Evolutionary conservation across 2,888 invertebrate genomes (phyloP).

Genomic region (Urechis unicinctus): DNA sequence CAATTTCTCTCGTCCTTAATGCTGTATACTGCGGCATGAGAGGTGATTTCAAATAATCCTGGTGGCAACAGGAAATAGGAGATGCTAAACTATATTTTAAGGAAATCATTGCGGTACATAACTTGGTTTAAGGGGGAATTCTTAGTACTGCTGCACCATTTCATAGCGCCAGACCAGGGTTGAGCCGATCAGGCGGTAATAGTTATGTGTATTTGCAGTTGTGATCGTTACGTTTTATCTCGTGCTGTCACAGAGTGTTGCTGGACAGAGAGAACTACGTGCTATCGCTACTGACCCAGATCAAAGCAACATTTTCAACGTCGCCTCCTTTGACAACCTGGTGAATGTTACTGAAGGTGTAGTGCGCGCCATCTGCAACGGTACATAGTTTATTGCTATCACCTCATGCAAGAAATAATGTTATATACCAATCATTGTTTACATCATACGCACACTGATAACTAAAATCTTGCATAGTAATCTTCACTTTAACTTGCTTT

Average conservation of each 20-base stretch:
- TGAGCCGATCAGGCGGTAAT: too few relatives aligned
- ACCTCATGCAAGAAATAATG: not conserved
- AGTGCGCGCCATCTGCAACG: constrained; percentile 15
- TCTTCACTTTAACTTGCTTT: not conserved
- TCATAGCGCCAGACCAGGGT: too few relatives aligned
- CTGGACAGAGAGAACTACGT: constrained; percentile 13
- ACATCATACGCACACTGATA: not conserved
- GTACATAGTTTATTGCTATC: constrained; percentile 12
- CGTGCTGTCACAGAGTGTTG: constrained; percentile 1
- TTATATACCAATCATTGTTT: not conserved
- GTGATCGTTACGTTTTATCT: not conserved
- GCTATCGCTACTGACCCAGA: constrained; percentile 20
- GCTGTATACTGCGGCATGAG: too few relatives aligned
- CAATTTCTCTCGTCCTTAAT: too few relatives aligned
- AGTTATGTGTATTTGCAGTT: not conserved
- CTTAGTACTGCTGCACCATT: too few relatives aligned
- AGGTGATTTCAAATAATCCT: too few relatives aligned
- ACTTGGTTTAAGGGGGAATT: too few relatives aligned
- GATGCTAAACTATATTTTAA: too few relatives aligned
- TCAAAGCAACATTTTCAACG: constrained; percentile 15
- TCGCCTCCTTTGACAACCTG: constrained; percentile 12
- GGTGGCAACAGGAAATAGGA: too few relatives aligned
- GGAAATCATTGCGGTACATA: too few relatives aligned
- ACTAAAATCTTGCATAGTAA: not conserved
- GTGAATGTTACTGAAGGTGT: constrained; percentile 8